A percentile compares a stretch with the other conserved stretches of the same genome.
phyloP scores from a whole-genome alignment of 2,888 invertebrate genomes.

The Caenorhabditis drosophilae region DNA sequence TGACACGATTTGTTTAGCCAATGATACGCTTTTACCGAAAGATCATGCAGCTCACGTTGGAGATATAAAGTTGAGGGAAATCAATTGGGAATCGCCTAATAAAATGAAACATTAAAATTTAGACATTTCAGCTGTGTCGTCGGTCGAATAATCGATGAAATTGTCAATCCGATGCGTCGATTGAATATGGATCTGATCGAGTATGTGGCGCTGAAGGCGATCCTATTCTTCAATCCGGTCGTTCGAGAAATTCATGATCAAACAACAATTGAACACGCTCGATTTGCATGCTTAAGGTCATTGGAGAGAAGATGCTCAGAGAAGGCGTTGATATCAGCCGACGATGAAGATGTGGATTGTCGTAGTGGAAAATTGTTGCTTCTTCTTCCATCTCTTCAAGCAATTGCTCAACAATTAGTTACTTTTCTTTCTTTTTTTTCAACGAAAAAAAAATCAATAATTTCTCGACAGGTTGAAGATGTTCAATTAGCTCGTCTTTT shows the following conservation, averaged over 20 bases:
- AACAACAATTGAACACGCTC: slow-evolving; percentile 42
- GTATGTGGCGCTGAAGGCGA: slow-evolving; percentile 94
- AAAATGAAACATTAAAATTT: not conserved
- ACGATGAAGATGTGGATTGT: slow-evolving; percentile 38
- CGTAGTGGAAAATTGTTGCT: slow-evolving; percentile 56
- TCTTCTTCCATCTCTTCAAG: slow-evolving; percentile 53
- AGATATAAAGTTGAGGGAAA: slow-evolving; percentile 59
- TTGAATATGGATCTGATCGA: slow-evolving; percentile 95
- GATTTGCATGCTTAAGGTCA: slow-evolving; percentile 41
- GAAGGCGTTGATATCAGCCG: slow-evolving; percentile 14
- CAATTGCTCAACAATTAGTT: slow-evolving; percentile 55
- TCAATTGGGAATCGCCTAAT: not conserved
- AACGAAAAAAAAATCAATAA: not conserved
- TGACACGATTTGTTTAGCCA: slow-evolving; percentile 57
- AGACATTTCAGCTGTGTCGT: slow-evolving; percentile 81
- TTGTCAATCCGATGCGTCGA: slow-evolving; percentile 89
- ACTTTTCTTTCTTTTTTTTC: slow-evolving; percentile 1
- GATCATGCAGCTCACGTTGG: slow-evolving; percentile 55
- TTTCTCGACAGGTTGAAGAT: slow-evolving; percentile 57
- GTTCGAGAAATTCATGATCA: slow-evolving; percentile 37
- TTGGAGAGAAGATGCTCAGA: slow-evolving; percentile 32
- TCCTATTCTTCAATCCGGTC: slow-evolving; percentile 98
- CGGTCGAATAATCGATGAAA: slow-evolving; percentile 89
- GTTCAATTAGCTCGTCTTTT: slow-evolving; percentile 63
- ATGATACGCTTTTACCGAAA: slow-evolving; percentile 54